Evolutionary conservation across 92 coral and sea anemone species (phyloP), one percentile per base, ranked within the genome.

Genomic region (Montipora capitata): DNA sequence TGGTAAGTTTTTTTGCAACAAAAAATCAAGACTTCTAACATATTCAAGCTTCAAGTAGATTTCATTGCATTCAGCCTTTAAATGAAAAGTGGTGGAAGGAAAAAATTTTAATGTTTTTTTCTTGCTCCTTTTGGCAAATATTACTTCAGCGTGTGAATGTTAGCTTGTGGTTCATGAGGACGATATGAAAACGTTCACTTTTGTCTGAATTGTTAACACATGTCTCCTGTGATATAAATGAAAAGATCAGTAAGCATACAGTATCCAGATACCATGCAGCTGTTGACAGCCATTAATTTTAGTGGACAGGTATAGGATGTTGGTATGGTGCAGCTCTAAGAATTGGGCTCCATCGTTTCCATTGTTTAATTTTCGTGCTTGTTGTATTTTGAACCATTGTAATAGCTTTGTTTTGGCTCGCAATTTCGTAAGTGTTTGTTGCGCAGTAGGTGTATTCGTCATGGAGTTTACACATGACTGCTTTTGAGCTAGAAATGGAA

Each of bases 201-300:
- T 80, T 80, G 85, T 80, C 85, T 38, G 85, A 80, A 65, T 73
- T 79, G 62, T 7, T 40, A 8, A 48, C 85, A 39, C 67, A 68
- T 80, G 84, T 79, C 41, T 7, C 13, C 16, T 59, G 15, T 12
- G 16, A 4, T 14, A 14, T 2, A 59, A 12, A 27, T 27, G 35
- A 27, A 27, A 27, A 27, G 35, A 27, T 27, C 1, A 2, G 35
- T 27, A 1, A 27, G 35, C 35, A 27, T 27, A 27, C 35, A 27
- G 35, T 27, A 27, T 27, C 35, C 35, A 27, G 35, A 27, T 27
- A 27, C 35, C 35, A 27, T 27, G 35, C 35, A 27, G 35, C 35
- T 27, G 35, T 27, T 27, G 35, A 27, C 35, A 27, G 35, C 35
- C 35, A 27, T 27, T 27, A 27, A 27, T 27, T 27, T 27, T 27